Conservation (phyloP, 2,113 vertebrate genomes). For the Antigone vipio region DNA sequence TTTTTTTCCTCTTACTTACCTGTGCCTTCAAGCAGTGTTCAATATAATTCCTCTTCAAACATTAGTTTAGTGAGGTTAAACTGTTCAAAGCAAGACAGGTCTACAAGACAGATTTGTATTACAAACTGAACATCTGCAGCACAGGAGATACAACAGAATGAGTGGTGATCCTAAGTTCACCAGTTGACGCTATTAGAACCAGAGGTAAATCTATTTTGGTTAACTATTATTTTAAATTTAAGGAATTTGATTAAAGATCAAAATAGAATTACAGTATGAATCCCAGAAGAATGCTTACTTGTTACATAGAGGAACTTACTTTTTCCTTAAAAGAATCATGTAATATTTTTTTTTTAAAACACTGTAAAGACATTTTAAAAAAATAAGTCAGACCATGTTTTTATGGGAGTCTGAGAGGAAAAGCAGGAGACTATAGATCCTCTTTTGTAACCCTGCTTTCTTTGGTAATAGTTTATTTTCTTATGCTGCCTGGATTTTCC, state of each 20-base stretch:
- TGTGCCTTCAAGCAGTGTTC: background rate
- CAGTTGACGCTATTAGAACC: background rate
- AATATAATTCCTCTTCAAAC: background rate
- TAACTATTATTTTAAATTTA: background rate
- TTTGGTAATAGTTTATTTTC: background rate
- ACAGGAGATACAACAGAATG: background rate
- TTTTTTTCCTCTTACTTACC: background rate
- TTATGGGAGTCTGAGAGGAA: background rate
- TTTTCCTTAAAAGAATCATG: background rate
- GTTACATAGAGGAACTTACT: background rate
- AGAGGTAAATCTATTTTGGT: background rate
- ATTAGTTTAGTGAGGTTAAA: background rate
- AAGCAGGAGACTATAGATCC: background rate
- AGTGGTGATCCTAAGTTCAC: background rate
- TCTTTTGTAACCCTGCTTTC: background rate
- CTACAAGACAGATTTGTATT: background rate
- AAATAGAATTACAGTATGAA: background rate
- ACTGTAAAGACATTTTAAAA: background rate
- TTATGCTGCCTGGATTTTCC: background rate
- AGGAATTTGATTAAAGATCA: background rate
- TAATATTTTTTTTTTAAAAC: background rate
- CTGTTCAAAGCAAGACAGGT: background rate
- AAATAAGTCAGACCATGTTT: background rate
- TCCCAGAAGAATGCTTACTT: background rate
- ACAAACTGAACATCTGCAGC: background rate